phyloP scores from a whole-genome alignment of 1,140 invertebrate species.

The Brachionus paranguensis region DNA sequence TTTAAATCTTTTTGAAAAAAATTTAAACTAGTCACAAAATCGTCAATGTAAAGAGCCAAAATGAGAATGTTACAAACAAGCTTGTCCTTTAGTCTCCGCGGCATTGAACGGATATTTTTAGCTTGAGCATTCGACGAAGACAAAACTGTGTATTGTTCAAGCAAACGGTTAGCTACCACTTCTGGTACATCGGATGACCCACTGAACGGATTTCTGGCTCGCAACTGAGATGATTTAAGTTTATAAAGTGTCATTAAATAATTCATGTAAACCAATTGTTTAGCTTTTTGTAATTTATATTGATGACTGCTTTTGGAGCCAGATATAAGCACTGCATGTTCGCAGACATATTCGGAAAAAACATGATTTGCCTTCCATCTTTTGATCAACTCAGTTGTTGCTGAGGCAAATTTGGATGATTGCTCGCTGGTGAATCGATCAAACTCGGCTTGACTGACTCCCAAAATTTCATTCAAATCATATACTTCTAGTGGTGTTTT shows the following conservation, averaged over 20 bases:
- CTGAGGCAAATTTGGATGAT: conserved; percentile 13
- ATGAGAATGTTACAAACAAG: conserved; percentile 41
- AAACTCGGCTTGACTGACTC: conserved; percentile 19
- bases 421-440: conserved; percentile 15
- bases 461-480: conserved; percentile 15
- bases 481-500: conserved; percentile 32
- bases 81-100: conserved; percentile 41
- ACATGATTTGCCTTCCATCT: not conserved
- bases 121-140: not conserved
- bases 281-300: conserved; percentile 20
- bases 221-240: conserved; percentile 11
- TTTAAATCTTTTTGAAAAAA: conserved; percentile 41
- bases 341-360: not conserved
- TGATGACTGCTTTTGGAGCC: conserved; percentile 26
- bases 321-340: not conserved
- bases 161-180: not conserved
- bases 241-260: conserved; percentile 18
- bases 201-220: not conserved
- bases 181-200: conserved; percentile 7
- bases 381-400: conserved; percentile 4
- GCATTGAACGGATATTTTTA: conserved; percentile 36
- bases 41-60: conserved; percentile 40
- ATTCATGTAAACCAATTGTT: conserved; percentile 14
- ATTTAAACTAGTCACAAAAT: conserved; percentile 12
- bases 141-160: conserved; percentile 20